Evolutionary conservation across 2,888 invertebrate genomes (phyloP).

Genomic region (Agapostemon virescens): DNA sequence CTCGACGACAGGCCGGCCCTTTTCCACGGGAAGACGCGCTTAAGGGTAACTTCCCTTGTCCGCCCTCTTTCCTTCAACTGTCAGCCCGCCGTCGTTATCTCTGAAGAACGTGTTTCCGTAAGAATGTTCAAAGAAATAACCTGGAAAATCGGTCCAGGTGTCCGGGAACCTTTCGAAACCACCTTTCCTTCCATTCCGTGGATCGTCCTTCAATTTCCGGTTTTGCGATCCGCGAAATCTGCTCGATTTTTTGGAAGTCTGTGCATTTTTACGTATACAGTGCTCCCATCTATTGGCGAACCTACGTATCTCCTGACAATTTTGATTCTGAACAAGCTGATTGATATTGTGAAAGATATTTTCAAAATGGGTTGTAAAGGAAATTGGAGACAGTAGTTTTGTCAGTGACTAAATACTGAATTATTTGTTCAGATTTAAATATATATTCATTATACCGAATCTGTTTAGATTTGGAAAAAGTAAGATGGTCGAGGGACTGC

Average conservation of each 20-base stretch:
- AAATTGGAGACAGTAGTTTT: too few species aligned
- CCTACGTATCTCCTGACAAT: not conserved
- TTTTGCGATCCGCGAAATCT: too few species aligned
- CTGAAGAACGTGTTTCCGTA: not conserved
- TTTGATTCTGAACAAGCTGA: too few species aligned
- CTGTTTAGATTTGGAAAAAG: too few species aligned
- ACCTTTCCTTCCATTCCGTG: not conserved
- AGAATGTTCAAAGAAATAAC: not conserved
- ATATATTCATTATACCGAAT: too few species aligned
- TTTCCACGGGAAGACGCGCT: slow-evolving; percentile 23
- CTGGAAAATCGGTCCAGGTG: not conserved
- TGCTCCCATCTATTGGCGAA: not conserved
- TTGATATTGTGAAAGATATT: too few species aligned
- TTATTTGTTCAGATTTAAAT: too few species aligned
- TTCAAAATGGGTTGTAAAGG: too few species aligned
- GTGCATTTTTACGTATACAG: not conserved
- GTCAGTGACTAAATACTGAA: too few species aligned
- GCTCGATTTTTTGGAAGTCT: not conserved
- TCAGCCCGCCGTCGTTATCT: not conserved
- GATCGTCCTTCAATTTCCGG: too few species aligned
- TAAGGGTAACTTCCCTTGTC: slow-evolving; percentile 31
- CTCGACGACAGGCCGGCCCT: not conserved
- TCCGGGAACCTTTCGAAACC: not conserved
- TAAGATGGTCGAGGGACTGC: too few species aligned
- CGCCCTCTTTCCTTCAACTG: slow-evolving; percentile 3